Evolutionary conservation across 2,113 vertebrate species (phyloP).

Genomic region (Chloropsis cyanopogon): DNA sequence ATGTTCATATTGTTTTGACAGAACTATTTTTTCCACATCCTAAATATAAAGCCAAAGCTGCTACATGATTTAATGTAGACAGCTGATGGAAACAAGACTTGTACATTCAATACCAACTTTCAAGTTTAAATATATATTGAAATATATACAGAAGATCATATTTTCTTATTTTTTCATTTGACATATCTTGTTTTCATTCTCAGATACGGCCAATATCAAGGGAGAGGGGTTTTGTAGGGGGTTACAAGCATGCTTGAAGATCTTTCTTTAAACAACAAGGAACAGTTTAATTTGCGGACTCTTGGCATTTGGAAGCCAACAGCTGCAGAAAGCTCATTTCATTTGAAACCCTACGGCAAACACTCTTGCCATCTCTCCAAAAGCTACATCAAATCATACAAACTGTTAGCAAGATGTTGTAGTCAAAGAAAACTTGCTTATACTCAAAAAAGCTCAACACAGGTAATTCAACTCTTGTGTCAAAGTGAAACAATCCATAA

Average conservation of each 20-base stretch:
- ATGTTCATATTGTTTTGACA: not conserved
- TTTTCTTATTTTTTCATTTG: not conserved
- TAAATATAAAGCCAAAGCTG: not conserved
- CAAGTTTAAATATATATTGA: not conserved
- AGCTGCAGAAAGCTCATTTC: slow-evolving; percentile 52
- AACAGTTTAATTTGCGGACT: not conserved
- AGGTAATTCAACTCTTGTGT: not conserved
- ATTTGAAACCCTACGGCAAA: slow-evolving; percentile 37
- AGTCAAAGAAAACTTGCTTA: slow-evolving; percentile 22
- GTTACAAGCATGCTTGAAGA: not conserved
- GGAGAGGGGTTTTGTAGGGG: accelerated
- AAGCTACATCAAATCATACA: slow-evolving; percentile 3
- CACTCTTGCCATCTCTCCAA: not conserved
- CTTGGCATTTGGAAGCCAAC: not conserved
- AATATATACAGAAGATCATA: not conserved
- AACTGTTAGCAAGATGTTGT: not conserved
- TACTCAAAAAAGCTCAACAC: not conserved
- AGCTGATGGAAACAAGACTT: not conserved
- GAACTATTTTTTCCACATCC: not conserved
- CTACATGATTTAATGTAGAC: not conserved
- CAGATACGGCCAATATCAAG: not conserved
- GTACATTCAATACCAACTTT: not conserved
- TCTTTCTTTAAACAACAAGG: not conserved
- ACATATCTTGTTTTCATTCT: not conserved
- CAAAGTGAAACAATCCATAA: not conserved